Conservation (phyloP, 2,888 invertebrate species). For the Drosophila atripex region DNA sequence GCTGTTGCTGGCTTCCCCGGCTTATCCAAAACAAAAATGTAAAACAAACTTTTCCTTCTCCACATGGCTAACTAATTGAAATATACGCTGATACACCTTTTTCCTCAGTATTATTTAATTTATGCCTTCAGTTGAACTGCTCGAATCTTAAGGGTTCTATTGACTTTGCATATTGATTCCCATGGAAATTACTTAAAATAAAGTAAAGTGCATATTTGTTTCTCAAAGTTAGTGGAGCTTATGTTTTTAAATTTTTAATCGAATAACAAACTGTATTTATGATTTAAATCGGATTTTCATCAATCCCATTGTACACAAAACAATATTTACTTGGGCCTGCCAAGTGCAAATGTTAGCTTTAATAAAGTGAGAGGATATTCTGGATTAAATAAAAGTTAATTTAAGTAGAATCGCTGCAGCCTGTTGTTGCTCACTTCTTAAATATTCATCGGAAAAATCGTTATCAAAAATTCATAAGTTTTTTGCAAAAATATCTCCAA, state of each 20-base stretch:
- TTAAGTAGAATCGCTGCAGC: conserved; percentile 29
- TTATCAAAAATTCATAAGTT: conserved; percentile 58
- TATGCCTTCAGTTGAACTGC: conserved; percentile 9
- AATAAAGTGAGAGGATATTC: conserved; percentile 25
- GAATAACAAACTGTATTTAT: not conserved
- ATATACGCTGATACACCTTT: conserved; percentile 65
- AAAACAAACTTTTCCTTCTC: conserved; percentile 26
- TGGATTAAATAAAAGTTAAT: conserved; percentile 30
- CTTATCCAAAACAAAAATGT: conserved; percentile 27
- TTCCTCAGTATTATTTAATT: conserved; percentile 6
- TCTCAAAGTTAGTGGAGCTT: not conserved
- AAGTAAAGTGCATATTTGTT: not conserved
- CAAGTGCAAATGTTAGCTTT: conserved; percentile 32
- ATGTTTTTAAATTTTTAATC: not conserved
- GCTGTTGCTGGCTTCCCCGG: conserved; percentile 19
- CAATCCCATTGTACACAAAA: conserved; percentile 3
- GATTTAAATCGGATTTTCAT: not conserved
- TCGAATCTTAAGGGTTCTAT: conserved; percentile 25
- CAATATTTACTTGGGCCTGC: conserved; percentile 15
- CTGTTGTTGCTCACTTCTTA: conserved; percentile 37
- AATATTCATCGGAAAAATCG: conserved; percentile 44
- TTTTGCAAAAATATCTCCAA: conserved; percentile 31
- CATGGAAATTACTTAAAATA: not conserved
- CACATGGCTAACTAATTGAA: conserved; percentile 66
- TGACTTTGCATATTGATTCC: conserved; percentile 17